Conservation (phyloP, 2,888 invertebrate species). For the Brachycybe producta region DNA sequence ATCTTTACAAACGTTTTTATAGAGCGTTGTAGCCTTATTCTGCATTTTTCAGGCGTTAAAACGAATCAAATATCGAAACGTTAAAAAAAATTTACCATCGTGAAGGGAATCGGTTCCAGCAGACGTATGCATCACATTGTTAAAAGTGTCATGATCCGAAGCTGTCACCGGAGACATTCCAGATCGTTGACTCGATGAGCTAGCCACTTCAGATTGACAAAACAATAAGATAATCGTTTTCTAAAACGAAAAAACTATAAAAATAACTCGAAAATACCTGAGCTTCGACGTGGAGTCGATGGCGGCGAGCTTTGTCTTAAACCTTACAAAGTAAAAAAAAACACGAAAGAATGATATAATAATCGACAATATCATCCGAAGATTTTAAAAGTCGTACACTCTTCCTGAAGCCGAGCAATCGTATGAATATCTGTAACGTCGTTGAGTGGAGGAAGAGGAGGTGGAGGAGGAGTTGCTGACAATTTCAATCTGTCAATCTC, state of each 20-base stretch:
- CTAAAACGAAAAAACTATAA: background rate
- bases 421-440: conserved; percentile 34
- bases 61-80: too few species aligned
- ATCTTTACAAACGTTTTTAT: too few species aligned
- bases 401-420: conserved; percentile 34
- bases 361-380: conserved; percentile 2
- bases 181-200: conserved; percentile 25
- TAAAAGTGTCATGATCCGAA: conserved; percentile 1
- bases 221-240: background rate
- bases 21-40: too few species aligned
- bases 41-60: too few species aligned
- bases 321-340: conserved; percentile 25
- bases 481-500: background rate
- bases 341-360: conserved; percentile 8
- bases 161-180: conserved; percentile 14
- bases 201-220: conserved; percentile 3
- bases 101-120: conserved; percentile 2
- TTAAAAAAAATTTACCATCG: conserved; percentile 1
- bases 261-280: conserved; percentile 21
- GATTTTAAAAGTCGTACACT: conserved; percentile 28
- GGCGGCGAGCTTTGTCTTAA: conserved; percentile 31
- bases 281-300: conserved; percentile 29
- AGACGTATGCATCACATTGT: conserved; percentile 1
- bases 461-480: conserved; percentile 6
- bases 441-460: conserved; percentile 24